Evolutionary conservation across 2,888 invertebrate species (phyloP).

Genomic region (Lasioglossum lativentre): DNA sequence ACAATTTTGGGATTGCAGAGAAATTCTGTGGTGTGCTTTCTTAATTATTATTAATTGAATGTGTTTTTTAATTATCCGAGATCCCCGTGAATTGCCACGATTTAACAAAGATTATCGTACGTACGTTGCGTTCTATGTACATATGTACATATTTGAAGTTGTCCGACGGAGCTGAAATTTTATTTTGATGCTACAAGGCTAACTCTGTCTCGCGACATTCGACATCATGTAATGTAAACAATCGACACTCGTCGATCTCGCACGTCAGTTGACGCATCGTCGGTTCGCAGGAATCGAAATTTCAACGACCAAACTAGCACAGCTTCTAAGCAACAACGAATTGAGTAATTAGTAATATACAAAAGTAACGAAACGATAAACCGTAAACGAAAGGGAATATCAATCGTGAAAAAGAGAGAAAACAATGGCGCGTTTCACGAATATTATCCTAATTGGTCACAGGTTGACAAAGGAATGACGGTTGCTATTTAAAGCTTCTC

Average conservation of each 20-base stretch:
- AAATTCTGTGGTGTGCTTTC: too few relatives aligned
- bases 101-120: neutral
- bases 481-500: conserved; percentile 44
- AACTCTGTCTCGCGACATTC: conserved; percentile 13
- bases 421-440: neutral
- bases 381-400: too few relatives aligned
- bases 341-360: neutral
- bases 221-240: conserved; percentile 53
- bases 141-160: neutral
- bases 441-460: conserved; percentile 19
- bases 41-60: too few relatives aligned
- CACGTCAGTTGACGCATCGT: neutral
- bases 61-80: too few relatives aligned
- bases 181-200: conserved; percentile 39
- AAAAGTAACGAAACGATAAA: neutral
- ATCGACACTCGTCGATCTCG: neutral
- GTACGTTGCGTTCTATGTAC: neutral
- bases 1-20: too few relatives aligned
- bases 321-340: neutral
- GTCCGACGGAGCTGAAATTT: conserved; percentile 29
- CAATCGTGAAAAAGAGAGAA: neutral
- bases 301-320: neutral
- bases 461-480: conserved; percentile 35
- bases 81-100: too few relatives aligned
- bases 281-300: neutral